Evolutionary conservation across 2,113 vertebrate genomes (phyloP).

Genomic region (Siphamia tubifer): DNA sequence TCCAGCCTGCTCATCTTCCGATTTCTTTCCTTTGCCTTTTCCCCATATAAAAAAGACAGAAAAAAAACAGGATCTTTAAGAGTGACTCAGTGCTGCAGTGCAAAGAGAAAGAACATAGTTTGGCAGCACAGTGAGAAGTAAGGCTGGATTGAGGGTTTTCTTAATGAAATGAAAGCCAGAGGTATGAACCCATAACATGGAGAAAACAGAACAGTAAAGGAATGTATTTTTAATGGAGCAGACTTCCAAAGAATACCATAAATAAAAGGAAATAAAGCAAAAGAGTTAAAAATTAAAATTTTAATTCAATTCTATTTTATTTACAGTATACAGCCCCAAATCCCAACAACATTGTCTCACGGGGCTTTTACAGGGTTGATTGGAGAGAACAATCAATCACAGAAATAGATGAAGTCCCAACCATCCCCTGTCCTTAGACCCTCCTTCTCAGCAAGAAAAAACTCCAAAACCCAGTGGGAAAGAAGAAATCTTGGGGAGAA

Average conservation of each 20-base stretch:
- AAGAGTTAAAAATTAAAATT: too few relatives aligned
- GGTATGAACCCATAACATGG: constrained; percentile 22
- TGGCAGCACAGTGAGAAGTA: background rate
- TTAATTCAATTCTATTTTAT: too few relatives aligned
- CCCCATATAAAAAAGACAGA: background rate
- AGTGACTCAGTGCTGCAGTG: constrained; percentile 13
- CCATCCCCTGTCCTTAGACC: too few relatives aligned
- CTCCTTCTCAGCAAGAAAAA: too few relatives aligned
- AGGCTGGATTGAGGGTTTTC: constrained; percentile 28
- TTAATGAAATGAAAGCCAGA: constrained; percentile 30
- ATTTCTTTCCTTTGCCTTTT: background rate
- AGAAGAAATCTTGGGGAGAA: too few relatives aligned
- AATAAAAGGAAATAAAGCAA: background rate
- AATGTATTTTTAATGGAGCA: constrained; percentile 14
- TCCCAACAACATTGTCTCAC: too few relatives aligned
- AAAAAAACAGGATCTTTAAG: background rate
- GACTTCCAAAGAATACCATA: background rate
- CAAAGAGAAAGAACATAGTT: background rate
- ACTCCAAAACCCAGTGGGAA: too few relatives aligned
- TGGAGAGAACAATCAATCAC: too few relatives aligned
- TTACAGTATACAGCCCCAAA: too few relatives aligned
- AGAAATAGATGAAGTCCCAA: too few relatives aligned
- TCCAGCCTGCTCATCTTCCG: too few relatives aligned
- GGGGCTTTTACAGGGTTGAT: too few relatives aligned
- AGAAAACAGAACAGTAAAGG: background rate